Conservation (phyloP, 2,888 invertebrate genomes). For the Philaethria dido region DNA sequence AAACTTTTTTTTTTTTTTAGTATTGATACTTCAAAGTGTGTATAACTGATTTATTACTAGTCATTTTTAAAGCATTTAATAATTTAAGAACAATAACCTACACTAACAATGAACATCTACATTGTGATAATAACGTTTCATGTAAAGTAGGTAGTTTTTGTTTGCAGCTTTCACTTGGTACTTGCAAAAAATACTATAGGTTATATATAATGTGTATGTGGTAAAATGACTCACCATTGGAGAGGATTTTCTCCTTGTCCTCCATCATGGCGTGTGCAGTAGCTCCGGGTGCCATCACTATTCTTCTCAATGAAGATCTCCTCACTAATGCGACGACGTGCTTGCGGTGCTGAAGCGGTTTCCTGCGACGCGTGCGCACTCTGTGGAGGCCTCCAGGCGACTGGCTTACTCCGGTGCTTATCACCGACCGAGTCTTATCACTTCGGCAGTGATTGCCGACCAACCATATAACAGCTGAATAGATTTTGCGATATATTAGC, state of each 20-base stretch:
- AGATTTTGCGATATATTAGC: constrained; percentile 76
- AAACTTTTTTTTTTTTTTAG: too few species aligned
- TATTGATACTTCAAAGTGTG: too few species aligned
- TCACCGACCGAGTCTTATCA: constrained; percentile 80
- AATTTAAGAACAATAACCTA: not conserved
- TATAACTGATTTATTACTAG: too few species aligned
- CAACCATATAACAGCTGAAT: constrained; percentile 74
- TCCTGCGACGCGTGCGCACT: constrained; percentile 78
- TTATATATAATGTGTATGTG: not conserved
- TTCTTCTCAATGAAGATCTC: constrained; percentile 75
- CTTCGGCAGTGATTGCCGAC: constrained; percentile 77
- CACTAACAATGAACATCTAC: not conserved
- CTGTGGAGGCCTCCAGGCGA: constrained; percentile 73
- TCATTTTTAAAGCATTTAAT: too few species aligned
- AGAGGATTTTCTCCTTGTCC: constrained; percentile 78
- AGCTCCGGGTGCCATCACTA: constrained; percentile 84
- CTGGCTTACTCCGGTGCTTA: constrained; percentile 73
- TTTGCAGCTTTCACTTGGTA: constrained; percentile 16
- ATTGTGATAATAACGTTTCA: not conserved
- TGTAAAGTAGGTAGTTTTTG: constrained; percentile 4
- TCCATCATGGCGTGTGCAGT: constrained; percentile 82
- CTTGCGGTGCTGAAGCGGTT: constrained; percentile 68
- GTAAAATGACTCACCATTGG: constrained; percentile 49
- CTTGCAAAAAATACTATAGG: not conserved
- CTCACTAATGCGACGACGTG: constrained; percentile 73